Evolutionary conservation across 1,140 invertebrate species (phyloP).

Genomic region (Oncopodura yosiiana): DNA sequence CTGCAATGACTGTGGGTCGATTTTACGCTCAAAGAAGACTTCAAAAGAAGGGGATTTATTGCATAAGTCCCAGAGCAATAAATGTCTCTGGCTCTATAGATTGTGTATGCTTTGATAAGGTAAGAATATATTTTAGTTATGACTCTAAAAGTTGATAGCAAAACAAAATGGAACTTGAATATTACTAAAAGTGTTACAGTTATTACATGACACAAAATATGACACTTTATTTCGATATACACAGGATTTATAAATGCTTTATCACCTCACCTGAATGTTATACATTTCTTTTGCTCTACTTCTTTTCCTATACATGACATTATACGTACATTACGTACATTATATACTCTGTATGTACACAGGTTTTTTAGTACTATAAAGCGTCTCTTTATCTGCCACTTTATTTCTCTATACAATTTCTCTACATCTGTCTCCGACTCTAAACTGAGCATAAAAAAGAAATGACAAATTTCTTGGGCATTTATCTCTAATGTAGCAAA

Average conservation of each 20-base stretch:
- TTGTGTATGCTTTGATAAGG: conserved; percentile 91
- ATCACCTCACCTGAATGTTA: neutral
- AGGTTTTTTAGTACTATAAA: conserved; percentile 1
- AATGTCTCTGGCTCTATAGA: conserved; percentile 83
- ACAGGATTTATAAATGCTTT: neutral
- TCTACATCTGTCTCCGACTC: neutral
- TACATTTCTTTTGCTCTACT: conserved; percentile 22
- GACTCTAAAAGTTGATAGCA: neutral
- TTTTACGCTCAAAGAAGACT: conserved; percentile 72
- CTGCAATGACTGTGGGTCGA: conserved; percentile 84
- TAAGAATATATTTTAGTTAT: conserved; percentile 37
- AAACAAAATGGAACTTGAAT: neutral
- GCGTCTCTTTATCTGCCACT: neutral
- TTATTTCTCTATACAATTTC: conserved; percentile 8
- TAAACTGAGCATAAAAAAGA: neutral
- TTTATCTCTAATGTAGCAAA: no score
- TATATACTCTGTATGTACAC: no score
- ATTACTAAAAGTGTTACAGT: neutral
- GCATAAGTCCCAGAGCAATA: conserved; percentile 79
- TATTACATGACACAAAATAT: no score
- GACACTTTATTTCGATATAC: neutral
- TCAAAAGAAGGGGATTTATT: conserved; percentile 64
- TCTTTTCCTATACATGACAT: conserved; percentile 25
- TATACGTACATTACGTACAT: no score
- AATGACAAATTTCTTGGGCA: no score